Evolutionary conservation across 2,797 vertebrate genomes (phyloP).

Genomic region (Pogoniulus pusillus): DNA sequence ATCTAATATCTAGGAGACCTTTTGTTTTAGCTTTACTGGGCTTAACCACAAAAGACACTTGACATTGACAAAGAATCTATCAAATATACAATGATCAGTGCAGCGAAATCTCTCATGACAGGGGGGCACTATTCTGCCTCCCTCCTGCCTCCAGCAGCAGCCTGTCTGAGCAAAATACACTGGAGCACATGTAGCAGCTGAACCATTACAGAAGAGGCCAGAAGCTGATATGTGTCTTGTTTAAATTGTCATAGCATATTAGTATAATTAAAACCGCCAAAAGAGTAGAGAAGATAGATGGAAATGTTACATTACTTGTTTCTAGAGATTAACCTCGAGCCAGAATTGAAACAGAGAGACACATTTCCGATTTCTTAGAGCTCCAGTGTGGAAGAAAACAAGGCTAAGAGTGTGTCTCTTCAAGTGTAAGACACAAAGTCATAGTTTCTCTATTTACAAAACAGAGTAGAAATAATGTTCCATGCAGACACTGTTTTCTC

Average conservation of each 20-base stretch:
- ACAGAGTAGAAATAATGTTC: slow-evolving; percentile 45
- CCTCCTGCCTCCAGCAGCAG: slow-evolving; percentile 61
- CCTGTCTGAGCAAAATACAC: slow-evolving; percentile 61
- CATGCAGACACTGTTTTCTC: slow-evolving; percentile 29
- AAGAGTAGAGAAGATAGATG: slow-evolving; percentile 58
- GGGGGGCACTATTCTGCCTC: slow-evolving; percentile 56
- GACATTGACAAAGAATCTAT: slow-evolving; percentile 80
- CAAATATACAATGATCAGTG: slow-evolving; percentile 70
- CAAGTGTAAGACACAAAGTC: slow-evolving; percentile 57
- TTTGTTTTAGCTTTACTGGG: slow-evolving; percentile 76
- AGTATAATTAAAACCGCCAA: slow-evolving; percentile 69
- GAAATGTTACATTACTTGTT: slow-evolving; percentile 58
- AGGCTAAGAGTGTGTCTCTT: not conserved
- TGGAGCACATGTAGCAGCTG: slow-evolving; percentile 62
- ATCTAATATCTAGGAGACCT: slow-evolving; percentile 74
- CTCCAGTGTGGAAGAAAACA: slow-evolving; percentile 42
- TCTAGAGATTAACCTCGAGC: slow-evolving; percentile 60
- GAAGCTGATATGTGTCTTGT: slow-evolving; percentile 62
- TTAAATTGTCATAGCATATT: slow-evolving; percentile 74
- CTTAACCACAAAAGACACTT: slow-evolving; percentile 77
- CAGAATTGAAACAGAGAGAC: slow-evolving; percentile 40
- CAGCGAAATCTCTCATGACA: slow-evolving; percentile 74
- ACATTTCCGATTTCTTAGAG: slow-evolving; percentile 38
- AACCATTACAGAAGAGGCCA: slow-evolving; percentile 68
- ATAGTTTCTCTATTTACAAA: slow-evolving; percentile 53